Evolutionary conservation across 2,797 vertebrate species (phyloP).

Genomic region (Alectoris magna): DNA sequence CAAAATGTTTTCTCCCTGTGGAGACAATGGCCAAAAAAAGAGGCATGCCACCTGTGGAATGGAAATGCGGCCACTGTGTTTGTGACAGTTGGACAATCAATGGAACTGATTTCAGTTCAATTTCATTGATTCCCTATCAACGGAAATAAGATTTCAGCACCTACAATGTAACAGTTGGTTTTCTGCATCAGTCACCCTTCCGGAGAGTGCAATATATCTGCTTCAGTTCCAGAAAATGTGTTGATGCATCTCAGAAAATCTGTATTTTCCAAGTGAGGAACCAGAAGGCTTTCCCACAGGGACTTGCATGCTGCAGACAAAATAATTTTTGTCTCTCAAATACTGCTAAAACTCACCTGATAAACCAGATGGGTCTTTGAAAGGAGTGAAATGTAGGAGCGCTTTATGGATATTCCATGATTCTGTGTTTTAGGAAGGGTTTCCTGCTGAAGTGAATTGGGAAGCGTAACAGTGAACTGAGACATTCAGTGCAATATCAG

Average conservation of each 20-base stretch:
- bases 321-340: no score
- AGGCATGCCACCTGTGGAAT: not conserved
- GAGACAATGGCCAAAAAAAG: conserved; percentile 10
- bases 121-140: not conserved
- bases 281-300: no score
- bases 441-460: not conserved
- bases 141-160: conserved; percentile 17
- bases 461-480: conserved; percentile 29
- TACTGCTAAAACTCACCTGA: no score
- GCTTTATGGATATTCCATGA: not conserved
- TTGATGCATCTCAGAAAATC: no score
- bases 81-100: not conserved
- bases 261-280: no score
- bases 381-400: not conserved
- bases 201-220: not conserved
- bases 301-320: no score
- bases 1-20: conserved; percentile 16
- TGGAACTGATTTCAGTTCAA: not conserved
- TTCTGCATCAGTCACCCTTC: not conserved
- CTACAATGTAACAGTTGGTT: not conserved
- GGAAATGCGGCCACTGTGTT: not conserved
- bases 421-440: not conserved
- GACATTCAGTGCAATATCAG: not conserved
- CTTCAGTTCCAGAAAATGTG: not conserved
- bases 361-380: no score